A percentile compares a stretch with the other conserved stretches of the same genome.
These are phyloP conservation scores for Parnassius apollo DNA, from an alignment of 2,888 invertebrate genomes.

Conservation along the genomic window DNA sequence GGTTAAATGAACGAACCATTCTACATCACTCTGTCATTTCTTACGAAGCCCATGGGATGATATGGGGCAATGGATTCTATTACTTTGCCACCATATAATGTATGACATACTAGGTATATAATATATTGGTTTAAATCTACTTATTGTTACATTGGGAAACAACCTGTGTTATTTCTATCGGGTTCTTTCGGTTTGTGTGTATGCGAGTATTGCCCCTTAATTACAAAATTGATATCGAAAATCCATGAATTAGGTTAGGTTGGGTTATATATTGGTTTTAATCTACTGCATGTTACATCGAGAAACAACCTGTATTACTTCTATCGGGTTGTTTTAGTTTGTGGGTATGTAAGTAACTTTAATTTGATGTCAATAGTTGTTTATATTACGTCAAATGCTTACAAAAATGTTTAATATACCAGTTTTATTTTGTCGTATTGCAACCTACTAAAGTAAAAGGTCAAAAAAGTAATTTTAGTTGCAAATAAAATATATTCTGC, in stretches of 20 bases:
- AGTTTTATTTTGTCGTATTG: not conserved
- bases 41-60: too few relatives aligned
- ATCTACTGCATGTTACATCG: too few relatives aligned
- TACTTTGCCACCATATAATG: not conserved
- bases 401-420: not conserved
- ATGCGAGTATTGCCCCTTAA: constrained; percentile 7
- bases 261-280: too few relatives aligned
- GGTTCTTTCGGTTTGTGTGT: constrained; percentile 3
- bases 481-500: too few relatives aligned
- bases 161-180: not conserved
- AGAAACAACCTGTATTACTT: too few relatives aligned
- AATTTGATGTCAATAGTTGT: not conserved
- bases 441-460: too few relatives aligned
- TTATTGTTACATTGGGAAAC: constrained; percentile 9
- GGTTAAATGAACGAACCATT: too few relatives aligned
- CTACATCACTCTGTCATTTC: too few relatives aligned
- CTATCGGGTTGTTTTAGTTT: too few relatives aligned
- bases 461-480: too few relatives aligned
- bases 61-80: too few relatives aligned
- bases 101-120: not conserved
- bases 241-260: not conserved
- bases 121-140: not conserved
- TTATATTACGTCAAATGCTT: not conserved
- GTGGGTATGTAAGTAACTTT: too few relatives aligned
- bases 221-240: constrained; percentile 5